A percentile compares a stretch with the other conserved stretches of the same genome.
These are phyloP conservation scores for Drosophila picticornis DNA, from an alignment of 2,888 invertebrate species.

Conservation along the genomic window DNA sequence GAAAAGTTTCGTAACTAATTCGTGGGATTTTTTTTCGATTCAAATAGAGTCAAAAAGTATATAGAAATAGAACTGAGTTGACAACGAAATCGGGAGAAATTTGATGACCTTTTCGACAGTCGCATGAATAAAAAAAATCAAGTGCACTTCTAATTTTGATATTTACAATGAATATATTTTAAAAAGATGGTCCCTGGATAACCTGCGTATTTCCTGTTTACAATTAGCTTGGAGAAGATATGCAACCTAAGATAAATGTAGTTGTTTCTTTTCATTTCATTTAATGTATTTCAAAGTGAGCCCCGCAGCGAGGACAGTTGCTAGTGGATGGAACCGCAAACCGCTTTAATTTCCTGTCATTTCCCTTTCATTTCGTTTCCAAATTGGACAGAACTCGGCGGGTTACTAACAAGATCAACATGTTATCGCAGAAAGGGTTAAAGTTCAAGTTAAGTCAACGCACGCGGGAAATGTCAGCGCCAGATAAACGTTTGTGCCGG, in stretches of 20 bases:
- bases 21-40: neutral
- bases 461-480: conserved; percentile 73
- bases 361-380: conserved; percentile 60
- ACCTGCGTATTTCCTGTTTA: neutral
- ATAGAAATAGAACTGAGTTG: neutral
- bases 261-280: conserved; percentile 44
- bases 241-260: conserved; percentile 25
- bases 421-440: conserved; percentile 71
- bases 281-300: conserved; percentile 37
- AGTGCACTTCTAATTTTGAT: neutral
- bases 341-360: conserved; percentile 82
- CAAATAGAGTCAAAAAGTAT: neutral
- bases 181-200: neutral
- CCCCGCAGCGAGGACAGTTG: conserved; percentile 44
- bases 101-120: accelerated
- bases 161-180: neutral
- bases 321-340: conserved; percentile 46
- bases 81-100: neutral
- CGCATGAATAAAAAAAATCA: neutral
- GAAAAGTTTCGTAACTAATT: neutral
- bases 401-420: conserved; percentile 71
- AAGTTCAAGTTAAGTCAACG: conserved; percentile 43
- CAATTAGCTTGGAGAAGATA: conserved; percentile 30
- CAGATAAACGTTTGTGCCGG: conserved; percentile 67
- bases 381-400: conserved; percentile 50